Evolutionary conservation across 2,888 invertebrate genomes (phyloP).

Genomic region (Anthrax anthrax): DNA sequence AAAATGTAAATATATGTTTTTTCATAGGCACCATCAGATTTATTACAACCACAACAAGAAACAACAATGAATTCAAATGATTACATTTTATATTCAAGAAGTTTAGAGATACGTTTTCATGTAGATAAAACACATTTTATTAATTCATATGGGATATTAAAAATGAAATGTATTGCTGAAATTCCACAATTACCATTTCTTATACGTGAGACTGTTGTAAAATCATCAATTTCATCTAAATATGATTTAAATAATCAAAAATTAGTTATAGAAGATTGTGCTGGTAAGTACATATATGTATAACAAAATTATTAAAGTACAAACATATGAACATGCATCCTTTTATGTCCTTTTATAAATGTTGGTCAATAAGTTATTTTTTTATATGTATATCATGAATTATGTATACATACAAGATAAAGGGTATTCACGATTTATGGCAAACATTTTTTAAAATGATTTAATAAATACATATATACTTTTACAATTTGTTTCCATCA

Average conservation of each 20-base stretch:
- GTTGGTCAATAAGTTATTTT: no score
- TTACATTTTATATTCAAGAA: constrained; percentile 24
- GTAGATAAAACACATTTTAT: constrained; percentile 26
- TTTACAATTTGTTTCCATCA: no score
- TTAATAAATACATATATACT: no score
- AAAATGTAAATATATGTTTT: no score
- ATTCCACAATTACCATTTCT: constrained; percentile 24
- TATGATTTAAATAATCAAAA: constrained; percentile 29
- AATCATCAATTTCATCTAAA: constrained; percentile 21
- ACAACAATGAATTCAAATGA: constrained; percentile 26
- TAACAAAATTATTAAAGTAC: no score
- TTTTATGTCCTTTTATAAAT: no score
- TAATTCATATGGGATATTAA: constrained; percentile 17
- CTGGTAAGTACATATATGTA: constrained; percentile 24
- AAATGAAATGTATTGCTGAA: constrained; percentile 28
- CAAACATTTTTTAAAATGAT: no score
- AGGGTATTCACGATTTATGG: no score
- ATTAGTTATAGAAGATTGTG: constrained; percentile 25
- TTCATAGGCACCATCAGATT: constrained; percentile 20
- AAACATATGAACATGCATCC: no score
- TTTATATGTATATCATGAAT: no score
- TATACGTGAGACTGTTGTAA: constrained; percentile 20
- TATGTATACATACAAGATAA: no score
- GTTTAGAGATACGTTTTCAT: constrained; percentile 27
- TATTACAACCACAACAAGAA: constrained; percentile 24